Base-by-base conservation (phyloP, 2,888 invertebrate species). In the Boloria euphrosyne region DNA sequence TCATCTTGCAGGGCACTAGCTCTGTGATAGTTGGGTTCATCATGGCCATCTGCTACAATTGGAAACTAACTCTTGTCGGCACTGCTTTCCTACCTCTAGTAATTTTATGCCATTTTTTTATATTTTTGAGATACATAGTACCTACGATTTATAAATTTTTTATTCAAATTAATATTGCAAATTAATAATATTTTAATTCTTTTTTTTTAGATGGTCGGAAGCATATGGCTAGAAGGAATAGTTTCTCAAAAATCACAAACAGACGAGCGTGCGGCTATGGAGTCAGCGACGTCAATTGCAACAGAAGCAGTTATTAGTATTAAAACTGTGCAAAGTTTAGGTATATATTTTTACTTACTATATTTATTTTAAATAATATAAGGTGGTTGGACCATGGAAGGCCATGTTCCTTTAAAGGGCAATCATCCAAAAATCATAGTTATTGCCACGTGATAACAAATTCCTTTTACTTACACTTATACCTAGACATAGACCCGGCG, bases 301-400 rank as follows among this genome's bases (percentile, higher is more conserved):
- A 93, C 95, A 0, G 95, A 95, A 78, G 95, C 94, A 0, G 94
- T 95, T 27, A 92, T 93, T 68, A 94, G 95, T 74, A 94, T 95
- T 64, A 91, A 93, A 74, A 95, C 95, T 2, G 94, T 95, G 0
- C 94, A 94, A 55, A 94, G 94, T 75, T 89, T 95, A 67, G 94
- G 95, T 83, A 90, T 47, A 10, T 5, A 17, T 50, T 27, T 14
- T 22, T 7, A 43, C 13, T 14, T 2, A 58, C 13, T 10, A 1
- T 43, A 2, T 2, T 43, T 16, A 27, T 64, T 46, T 44, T n/a
- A 46, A 43, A n/a, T n/a, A n/a, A n/a, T n/a, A n/a, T n/a, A n/a
- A n/a, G n/a, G n/a, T n/a, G n/a, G n/a, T n/a, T n/a, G n/a, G n/a
- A n/a, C n/a, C n/a, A n/a, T n/a, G n/a, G n/a, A n/a, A n/a, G n/a